Percentiles rank a stretch among this genome's conserved stretches.
Conservation (phyloP, 2,888 invertebrate species). For the Coenonympha glycerion region DNA sequence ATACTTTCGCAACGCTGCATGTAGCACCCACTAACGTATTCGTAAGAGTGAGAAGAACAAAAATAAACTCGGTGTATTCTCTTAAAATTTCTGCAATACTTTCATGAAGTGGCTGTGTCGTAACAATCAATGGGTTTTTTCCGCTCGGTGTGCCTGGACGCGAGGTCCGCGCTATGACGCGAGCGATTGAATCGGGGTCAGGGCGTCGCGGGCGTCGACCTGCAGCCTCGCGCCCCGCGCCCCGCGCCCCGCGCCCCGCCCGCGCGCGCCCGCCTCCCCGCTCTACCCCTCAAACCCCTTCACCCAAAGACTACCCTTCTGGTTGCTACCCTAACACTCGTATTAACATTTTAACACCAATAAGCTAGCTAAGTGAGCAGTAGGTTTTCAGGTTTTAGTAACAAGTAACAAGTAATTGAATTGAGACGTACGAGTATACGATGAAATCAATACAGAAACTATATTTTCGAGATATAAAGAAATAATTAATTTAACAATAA, state of each 20-base stretch:
- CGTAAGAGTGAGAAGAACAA: background rate
- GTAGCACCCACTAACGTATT: too few species aligned
- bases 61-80: background rate
- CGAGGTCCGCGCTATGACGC: conserved; percentile 73
- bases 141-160: conserved; percentile 68
- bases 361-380: background rate
- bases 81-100: conserved; percentile 14
- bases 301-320: conserved; percentile 14
- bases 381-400: background rate
- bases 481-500: too few species aligned
- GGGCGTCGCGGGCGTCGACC: conserved; percentile 75
- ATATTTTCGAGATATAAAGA: too few species aligned
- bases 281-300: conserved; percentile 31
- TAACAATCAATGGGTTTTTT: conserved; percentile 44
- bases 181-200: conserved; percentile 71
- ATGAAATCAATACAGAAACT: too few species aligned
- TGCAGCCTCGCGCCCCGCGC: conserved; percentile 49
- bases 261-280: conserved; percentile 29
- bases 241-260: conserved; percentile 32
- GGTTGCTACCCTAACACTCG: conserved; percentile 10
- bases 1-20: too few species aligned
- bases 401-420: too few species aligned
- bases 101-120: conserved; percentile 26
- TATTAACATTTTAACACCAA: too few species aligned
- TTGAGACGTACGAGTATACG: too few species aligned